phyloP scores from a whole-genome alignment of 2,888 invertebrate genomes.

The Agrilus cyanescens region DNA sequence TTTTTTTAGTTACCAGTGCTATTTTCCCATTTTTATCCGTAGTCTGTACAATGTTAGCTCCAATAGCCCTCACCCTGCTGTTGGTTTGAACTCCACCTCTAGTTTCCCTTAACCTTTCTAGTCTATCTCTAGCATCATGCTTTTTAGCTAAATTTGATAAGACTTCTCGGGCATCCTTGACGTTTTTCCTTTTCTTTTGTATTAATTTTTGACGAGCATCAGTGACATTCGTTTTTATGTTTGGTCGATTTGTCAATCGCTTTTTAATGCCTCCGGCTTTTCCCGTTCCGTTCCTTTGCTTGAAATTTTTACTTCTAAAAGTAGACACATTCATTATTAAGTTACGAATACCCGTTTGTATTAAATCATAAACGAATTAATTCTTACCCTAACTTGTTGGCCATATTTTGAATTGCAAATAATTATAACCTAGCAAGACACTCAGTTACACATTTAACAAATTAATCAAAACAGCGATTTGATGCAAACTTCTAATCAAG shows the following conservation, averaged over 20 bases:
- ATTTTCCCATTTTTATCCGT: slow-evolving; percentile 42
- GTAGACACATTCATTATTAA: too few species aligned
- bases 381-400: too few species aligned
- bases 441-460: too few species aligned
- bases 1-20: slow-evolving; percentile 39
- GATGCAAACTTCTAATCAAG: too few species aligned
- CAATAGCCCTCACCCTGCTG: slow-evolving; percentile 32
- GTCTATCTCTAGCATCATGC: slow-evolving; percentile 61
- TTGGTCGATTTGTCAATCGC: slow-evolving; percentile 2
- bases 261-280: slow-evolving; percentile 8
- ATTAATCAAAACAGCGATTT: too few species aligned
- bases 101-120: slow-evolving; percentile 51
- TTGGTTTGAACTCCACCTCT: slow-evolving; percentile 25
- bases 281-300: slow-evolving; percentile 1
- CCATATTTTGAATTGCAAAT: too few species aligned
- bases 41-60: slow-evolving; percentile 38
- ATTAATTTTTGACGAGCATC: slow-evolving; percentile 74
- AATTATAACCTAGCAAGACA: too few species aligned
- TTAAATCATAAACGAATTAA: too few species aligned
- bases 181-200: slow-evolving; percentile 61
- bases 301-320: not conserved
- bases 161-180: slow-evolving; percentile 71
- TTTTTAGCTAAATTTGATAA: slow-evolving; percentile 62
- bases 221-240: slow-evolving; percentile 22
- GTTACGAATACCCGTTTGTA: too few species aligned